Evolutionary conservation across 2,113 vertebrate genomes (phyloP).

Genomic region (Cebidichthys violaceus): DNA sequence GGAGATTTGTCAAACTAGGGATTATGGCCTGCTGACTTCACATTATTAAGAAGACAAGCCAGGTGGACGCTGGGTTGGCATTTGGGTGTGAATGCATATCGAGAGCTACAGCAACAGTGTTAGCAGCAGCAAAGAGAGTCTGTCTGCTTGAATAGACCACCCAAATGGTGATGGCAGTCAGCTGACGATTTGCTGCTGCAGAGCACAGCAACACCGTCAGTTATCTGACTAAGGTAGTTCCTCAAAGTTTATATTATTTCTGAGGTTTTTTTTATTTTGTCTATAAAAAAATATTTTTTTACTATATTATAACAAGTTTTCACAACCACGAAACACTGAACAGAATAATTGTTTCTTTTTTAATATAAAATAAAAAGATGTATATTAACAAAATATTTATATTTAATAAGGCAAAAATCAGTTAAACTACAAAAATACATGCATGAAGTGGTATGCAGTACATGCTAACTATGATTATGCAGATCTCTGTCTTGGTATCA

Average conservation of each 20-base stretch:
- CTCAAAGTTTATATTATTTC: neutral
- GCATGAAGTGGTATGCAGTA: neutral
- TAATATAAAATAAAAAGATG: neutral
- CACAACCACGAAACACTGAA: neutral
- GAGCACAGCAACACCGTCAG: neutral
- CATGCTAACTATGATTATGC: neutral
- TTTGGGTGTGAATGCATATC: neutral
- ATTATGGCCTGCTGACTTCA: neutral
- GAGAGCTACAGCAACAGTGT: constrained; percentile 7
- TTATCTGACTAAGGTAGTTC: neutral
- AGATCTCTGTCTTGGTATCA: neutral
- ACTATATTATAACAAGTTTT: neutral
- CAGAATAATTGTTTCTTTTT: neutral
- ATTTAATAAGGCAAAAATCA: neutral
- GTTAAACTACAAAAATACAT: neutral
- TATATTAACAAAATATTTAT: neutral
- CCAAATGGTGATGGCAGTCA: neutral
- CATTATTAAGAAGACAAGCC: constrained; percentile 2
- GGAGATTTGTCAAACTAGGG: neutral
- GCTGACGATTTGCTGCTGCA: constrained; percentile 1
- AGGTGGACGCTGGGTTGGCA: neutral
- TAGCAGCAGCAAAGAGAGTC: neutral
- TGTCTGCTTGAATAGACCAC: constrained; percentile 11
- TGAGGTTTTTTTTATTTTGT: neutral
- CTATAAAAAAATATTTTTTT: neutral